Conservation (phyloP, 2,888 invertebrate species). For the Nomada flava region DNA sequence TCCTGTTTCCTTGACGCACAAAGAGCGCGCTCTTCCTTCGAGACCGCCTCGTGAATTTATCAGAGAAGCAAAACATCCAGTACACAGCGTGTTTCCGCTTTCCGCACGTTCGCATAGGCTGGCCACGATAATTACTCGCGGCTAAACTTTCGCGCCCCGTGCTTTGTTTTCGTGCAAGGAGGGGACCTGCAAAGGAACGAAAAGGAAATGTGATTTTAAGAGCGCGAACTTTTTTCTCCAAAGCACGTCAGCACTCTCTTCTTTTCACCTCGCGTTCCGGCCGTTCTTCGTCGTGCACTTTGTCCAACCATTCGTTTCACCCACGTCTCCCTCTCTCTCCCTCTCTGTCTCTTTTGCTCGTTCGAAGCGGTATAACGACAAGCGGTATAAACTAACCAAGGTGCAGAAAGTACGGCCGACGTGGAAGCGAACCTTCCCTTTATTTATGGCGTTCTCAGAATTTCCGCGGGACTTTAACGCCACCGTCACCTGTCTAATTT, state of each 20-base stretch:
- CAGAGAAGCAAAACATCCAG: slow-evolving; percentile 6
- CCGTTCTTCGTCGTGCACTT: slow-evolving; percentile 22
- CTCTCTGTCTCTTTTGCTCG: background rate
- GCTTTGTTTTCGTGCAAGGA: slow-evolving; percentile 47
- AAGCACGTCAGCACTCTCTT: slow-evolving; percentile 11
- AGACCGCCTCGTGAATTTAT: slow-evolving; percentile 22
- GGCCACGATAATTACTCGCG: slow-evolving; percentile 56
- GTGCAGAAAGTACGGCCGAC: slow-evolving; percentile 61
- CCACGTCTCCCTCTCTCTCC: background rate
- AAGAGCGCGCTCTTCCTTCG: background rate
- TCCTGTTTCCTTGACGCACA: too few relatives aligned
- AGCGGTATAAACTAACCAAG: slow-evolving; percentile 65
- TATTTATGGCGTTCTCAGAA: slow-evolving; percentile 72
- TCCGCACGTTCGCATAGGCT: slow-evolving; percentile 6
- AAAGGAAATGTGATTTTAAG: slow-evolving; percentile 66
- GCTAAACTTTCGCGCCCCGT: slow-evolving; percentile 43
- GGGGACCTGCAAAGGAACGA: slow-evolving; percentile 18
- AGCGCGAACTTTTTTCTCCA: slow-evolving; percentile 56
- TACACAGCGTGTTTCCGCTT: slow-evolving; percentile 13
- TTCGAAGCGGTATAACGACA: slow-evolving; percentile 5
- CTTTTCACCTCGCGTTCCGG: background rate
- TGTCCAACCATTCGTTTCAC: slow-evolving; percentile 1
- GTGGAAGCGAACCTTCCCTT: slow-evolving; percentile 60
- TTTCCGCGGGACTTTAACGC: slow-evolving; percentile 67
- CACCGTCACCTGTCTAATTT: slow-evolving; percentile 73